Evolutionary conservation across 35 echinoderm and acorn worm species (phyloP).

Genomic region (Strongylocentrotus purpuratus): DNA sequence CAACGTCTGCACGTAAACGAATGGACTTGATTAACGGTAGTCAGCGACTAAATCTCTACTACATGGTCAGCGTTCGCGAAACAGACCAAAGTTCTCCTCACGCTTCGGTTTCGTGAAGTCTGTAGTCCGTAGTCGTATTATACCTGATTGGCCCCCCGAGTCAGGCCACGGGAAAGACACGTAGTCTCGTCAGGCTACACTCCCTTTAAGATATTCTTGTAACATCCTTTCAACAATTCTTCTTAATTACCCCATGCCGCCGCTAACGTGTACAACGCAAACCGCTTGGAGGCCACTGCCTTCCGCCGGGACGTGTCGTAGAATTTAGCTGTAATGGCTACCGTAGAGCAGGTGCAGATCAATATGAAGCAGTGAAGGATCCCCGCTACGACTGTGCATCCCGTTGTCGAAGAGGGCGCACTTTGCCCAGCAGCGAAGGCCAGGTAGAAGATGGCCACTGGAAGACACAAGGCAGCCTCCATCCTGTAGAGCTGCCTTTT

Average conservation of each 20-base stretch:
- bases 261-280: neutral
- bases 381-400: neutral
- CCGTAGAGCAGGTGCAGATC: neutral
- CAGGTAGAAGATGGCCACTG: constrained; percentile 28
- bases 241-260: constrained; percentile 20
- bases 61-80: no score
- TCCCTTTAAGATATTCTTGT: no score
- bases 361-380: constrained; percentile 35
- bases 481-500: constrained; percentile 42
- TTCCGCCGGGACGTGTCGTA: constrained; percentile 40
- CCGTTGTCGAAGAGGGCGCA: neutral
- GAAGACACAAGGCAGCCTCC: constrained; percentile 12
- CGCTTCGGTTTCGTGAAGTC: no score
- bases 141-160: no score
- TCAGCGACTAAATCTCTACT: no score
- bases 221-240: neutral
- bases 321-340: constrained; percentile 8
- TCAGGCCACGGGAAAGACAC: no score
- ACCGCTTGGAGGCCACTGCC: constrained; percentile 27
- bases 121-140: no score
- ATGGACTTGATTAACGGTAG: no score
- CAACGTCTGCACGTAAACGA: no score
- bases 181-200: no score
- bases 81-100: no score
- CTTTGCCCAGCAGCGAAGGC: constrained; percentile 22